These are phyloP conservation scores for Phyllopteryx taeniolatus DNA, from an alignment of 2,113 vertebrate species.

Conservation along the genomic window DNA sequence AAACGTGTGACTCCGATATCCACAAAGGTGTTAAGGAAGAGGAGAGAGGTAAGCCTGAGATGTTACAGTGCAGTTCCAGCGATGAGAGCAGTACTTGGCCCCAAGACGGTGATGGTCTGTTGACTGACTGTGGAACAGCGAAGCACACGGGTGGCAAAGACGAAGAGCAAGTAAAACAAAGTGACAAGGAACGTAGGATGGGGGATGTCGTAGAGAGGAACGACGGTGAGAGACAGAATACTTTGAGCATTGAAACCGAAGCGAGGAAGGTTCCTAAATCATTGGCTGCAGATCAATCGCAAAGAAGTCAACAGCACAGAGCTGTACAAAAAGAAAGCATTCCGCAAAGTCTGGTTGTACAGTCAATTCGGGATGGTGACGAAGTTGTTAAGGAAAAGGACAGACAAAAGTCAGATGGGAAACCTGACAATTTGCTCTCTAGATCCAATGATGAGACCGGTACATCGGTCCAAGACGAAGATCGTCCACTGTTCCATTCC, in stretches of 20 bases:
- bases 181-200: background rate
- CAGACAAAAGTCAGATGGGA: background rate
- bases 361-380: conserved; percentile 1
- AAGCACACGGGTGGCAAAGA: background rate
- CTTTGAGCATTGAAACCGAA: conserved; percentile 16
- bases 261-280: background rate
- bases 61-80: background rate
- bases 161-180: background rate
- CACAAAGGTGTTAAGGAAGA: background rate
- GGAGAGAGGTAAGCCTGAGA: background rate
- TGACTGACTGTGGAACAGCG: background rate
- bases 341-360: background rate
- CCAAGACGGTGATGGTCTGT: background rate
- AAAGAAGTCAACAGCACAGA: background rate
- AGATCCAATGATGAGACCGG: conserved; percentile 6
- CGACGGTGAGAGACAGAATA: background rate
- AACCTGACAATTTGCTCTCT: background rate
- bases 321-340: conserved; percentile 1
- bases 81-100: conserved; percentile 6
- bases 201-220: background rate
- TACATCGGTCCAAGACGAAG: background rate
- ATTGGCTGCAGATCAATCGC: background rate
- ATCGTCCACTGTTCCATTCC: background rate
- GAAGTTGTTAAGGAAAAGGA: conserved; percentile 3
- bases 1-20: background rate